Evolutionary conservation across 2,888 invertebrate species (phyloP), one percentile per base, ranked within the genome.

Genomic region (Disparrhopalites patrizii): DNA sequence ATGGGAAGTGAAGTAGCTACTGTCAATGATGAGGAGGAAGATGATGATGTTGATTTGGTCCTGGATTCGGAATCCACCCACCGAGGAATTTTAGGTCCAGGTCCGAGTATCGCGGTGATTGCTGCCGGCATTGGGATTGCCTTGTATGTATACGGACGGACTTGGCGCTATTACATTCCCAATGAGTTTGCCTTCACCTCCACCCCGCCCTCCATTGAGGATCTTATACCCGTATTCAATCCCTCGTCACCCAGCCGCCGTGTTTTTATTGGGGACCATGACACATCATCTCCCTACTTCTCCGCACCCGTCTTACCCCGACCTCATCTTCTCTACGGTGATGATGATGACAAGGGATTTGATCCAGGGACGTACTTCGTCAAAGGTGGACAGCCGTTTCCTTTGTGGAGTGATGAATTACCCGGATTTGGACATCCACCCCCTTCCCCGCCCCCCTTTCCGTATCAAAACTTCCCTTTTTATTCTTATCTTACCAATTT

Each of bases 101-200:
- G 62, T 13, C 54, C 54, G 7, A 25, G 33, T 38, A 28, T 27
- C 1, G 62, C 40, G 27, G 62, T 62, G 7, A 54, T 36, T 31
- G 62, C 40, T 27, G 54, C 54, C n/a, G 62, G 62, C 15, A 62
- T 62, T 18, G 54, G 52, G 1, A 36, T 62, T 27, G 62, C 62
- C 7, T 7, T 54, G 36, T 62, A 62, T 54, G 52, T 54, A 1
- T 36, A 33, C n/a, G 62, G 36, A 3, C 36, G 62, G 23, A 62
- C 62, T 27, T 62, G 36, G 23, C 36, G 62, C 1, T 62, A 62
- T 40, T 15, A 27, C 7, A 40, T 62, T 54, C 62, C 62, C 27
- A 27, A 36, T 28, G 36, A 23, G 28, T 27, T 52, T n/a, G 54
- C 54, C n/a, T 36, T 52, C 28, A 52, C 62, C 13, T 54, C 52